A percentile compares a stretch with the other conserved stretches of the same genome.
phyloP scores from a whole-genome alignment of 2,113 vertebrate genomes.

The Microtus pennsylvanicus region DNA sequence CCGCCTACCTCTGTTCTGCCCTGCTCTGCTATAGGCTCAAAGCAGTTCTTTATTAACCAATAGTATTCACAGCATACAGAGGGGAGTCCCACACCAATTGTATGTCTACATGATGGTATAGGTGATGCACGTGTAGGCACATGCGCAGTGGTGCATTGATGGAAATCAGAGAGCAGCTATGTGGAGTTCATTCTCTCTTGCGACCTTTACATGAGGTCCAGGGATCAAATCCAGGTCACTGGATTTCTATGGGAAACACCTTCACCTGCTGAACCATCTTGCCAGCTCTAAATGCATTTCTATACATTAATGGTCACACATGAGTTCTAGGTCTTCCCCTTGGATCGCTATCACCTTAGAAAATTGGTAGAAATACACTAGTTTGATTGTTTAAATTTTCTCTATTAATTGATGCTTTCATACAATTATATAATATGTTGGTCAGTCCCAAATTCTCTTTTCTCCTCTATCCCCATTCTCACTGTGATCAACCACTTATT shows the following conservation, averaged over 20 bases:
- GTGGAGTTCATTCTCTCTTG: neutral
- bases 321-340: neutral
- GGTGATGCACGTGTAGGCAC: too few relatives aligned
- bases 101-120: neutral
- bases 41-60: too few relatives aligned
- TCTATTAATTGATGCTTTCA: neutral
- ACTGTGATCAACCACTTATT: too few relatives aligned
- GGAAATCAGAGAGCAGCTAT: neutral
- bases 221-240: too few relatives aligned
- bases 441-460: neutral
- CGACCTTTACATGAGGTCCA: neutral
- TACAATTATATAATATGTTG: neutral
- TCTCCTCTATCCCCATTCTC: neutral
- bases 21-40: too few relatives aligned
- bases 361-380: conserved; percentile 13
- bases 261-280: neutral
- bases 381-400: neutral
- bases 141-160: neutral
- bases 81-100: too few relatives aligned
- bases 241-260: neutral
- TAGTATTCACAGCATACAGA: too few relatives aligned
- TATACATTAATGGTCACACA: neutral
- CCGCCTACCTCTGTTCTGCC: too few relatives aligned
- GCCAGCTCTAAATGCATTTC: neutral
- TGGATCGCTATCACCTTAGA: neutral